A percentile compares a stretch with the other conserved stretches of the same genome.
Evolutionary conservation across 64 coral and sea anemone genomes (phyloP).

Genomic region (Montipora cactus): DNA sequence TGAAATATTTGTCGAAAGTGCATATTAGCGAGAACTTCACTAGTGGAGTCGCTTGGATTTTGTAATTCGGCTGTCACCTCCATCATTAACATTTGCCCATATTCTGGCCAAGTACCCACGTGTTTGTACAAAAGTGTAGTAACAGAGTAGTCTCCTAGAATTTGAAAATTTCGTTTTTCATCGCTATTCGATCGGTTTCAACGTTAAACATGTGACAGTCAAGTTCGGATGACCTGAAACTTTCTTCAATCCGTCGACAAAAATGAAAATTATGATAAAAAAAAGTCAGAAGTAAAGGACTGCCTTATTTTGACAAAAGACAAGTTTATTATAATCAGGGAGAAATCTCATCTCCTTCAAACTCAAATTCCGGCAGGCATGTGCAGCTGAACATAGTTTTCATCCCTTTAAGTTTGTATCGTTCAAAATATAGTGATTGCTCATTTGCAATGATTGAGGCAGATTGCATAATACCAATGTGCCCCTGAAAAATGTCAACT

Average conservation of each 20-base stretch:
- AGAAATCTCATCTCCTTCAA: neutral
- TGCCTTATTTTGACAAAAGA: too few relatives aligned
- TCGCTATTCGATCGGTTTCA: neutral
- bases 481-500: too few relatives aligned
- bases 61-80: too few relatives aligned
- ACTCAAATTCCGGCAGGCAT: neutral
- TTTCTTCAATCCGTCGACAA: neutral
- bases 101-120: neutral
- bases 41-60: too few relatives aligned
- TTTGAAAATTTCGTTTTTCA: neutral
- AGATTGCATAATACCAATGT: constrained; percentile 16
- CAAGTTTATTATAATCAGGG: too few relatives aligned
- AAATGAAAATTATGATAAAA: neutral
- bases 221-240: neutral
- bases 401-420: neutral
- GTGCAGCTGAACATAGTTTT: neutral
- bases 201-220: neutral
- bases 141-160: neutral
- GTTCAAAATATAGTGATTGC: neutral
- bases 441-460: neutral
- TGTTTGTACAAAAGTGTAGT: neutral
- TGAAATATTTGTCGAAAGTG: neutral
- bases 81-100: too few relatives aligned
- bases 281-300: neutral
- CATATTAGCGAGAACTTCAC: neutral